These are phyloP conservation scores for Yponomeuta plumbellus DNA, from an alignment of 2,888 invertebrate genomes.

Conservation along the genomic window DNA sequence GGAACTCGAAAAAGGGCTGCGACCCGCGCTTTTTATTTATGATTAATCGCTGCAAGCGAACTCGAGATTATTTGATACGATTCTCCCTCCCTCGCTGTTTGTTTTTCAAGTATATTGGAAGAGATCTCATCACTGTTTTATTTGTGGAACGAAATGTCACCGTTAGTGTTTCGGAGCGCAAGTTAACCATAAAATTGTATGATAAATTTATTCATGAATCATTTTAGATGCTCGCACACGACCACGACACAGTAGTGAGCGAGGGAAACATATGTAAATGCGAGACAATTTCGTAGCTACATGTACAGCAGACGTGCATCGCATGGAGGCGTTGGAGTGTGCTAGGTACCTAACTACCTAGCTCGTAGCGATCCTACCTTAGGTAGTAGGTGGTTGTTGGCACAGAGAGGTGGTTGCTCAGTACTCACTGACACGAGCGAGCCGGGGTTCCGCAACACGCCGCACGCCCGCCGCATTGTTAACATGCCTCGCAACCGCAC, in stretches of 20 bases:
- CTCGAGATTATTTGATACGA: slow-evolving; percentile 59
- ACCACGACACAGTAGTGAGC: slow-evolving; percentile 26
- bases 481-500: slow-evolving; percentile 42
- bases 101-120: slow-evolving; percentile 34
- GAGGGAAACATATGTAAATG: slow-evolving; percentile 71
- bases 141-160: slow-evolving; percentile 39
- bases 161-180: slow-evolving; percentile 42
- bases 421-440: not conserved
- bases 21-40: slow-evolving; percentile 64
- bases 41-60: slow-evolving; percentile 62
- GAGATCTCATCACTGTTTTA: slow-evolving; percentile 43
- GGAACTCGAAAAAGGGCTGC: slow-evolving; percentile 74
- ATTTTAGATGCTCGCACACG: slow-evolving; percentile 68
- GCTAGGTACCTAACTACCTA: not conserved
- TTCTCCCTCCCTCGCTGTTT: slow-evolving; percentile 42
- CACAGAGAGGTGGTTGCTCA: slow-evolving; percentile 5
- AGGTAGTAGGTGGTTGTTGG: slow-evolving; percentile 18
- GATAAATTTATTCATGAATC: slow-evolving; percentile 74
- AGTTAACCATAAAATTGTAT: slow-evolving; percentile 68
- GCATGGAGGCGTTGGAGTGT: slow-evolving; percentile 10
- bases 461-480: slow-evolving; percentile 47
- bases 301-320: slow-evolving; percentile 9
- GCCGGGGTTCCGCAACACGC: slow-evolving; percentile 17
- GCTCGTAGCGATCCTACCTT: not conserved
- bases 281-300: slow-evolving; percentile 48